Percentiles rank a stretch among this genome's conserved stretches.
Evolutionary conservation across 2,113 vertebrate species (phyloP).

Genomic region (Paramormyrops kingsleyae): DNA sequence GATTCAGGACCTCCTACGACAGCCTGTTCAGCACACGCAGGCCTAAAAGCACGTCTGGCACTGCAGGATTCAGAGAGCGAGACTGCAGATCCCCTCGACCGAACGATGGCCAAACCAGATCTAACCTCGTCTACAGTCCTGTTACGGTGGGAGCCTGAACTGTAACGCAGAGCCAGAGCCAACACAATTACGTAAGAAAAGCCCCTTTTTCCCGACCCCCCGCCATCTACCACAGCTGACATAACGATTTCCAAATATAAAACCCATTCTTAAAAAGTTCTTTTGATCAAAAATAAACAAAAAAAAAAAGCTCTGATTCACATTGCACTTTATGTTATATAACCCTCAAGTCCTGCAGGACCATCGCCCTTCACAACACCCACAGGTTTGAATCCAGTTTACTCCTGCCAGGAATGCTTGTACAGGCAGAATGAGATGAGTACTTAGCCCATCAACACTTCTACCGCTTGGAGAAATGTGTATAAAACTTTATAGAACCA

Average conservation of each 20-base stretch:
- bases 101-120: neutral
- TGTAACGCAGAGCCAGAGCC: neutral
- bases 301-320: neutral
- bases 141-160: neutral
- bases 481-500: neutral
- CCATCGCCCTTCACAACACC: neutral
- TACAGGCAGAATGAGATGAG: neutral
- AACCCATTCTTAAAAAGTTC: constrained; percentile 6
- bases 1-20: neutral
- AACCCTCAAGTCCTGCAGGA: neutral
- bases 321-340: neutral
- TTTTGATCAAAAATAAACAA: neutral
- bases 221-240: neutral
- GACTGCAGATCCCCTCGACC: neutral
- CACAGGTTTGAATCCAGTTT: neutral
- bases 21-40: neutral
- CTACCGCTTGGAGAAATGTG: neutral
- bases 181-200: neutral
- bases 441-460: neutral
- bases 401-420: neutral
- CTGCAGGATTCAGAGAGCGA: neutral
- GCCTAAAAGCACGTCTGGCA: neutral
- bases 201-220: neutral
- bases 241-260: neutral
- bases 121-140: neutral